A percentile compares a stretch with the other conserved stretches of the same genome.
Conservation (phyloP, 2,113 vertebrate species). For the Forbesichthys agassizii region DNA sequence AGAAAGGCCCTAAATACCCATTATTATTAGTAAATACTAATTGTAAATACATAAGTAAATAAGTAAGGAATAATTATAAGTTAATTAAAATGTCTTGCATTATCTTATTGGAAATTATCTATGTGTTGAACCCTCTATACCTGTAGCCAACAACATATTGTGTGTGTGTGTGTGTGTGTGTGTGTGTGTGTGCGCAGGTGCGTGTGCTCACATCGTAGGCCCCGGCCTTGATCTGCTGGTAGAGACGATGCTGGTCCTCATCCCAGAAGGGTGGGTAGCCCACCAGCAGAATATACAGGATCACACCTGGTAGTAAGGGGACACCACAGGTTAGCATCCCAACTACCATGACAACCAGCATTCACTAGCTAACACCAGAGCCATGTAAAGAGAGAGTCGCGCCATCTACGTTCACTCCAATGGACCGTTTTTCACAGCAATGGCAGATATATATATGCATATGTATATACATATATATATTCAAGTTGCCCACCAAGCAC, state of each 20-base stretch:
- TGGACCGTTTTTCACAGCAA: too few relatives aligned
- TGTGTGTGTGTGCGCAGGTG: neutral
- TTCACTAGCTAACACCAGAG: neutral
- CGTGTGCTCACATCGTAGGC: constrained; percentile 87
- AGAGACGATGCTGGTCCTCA: constrained; percentile 97
- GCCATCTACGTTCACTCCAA: too few relatives aligned
- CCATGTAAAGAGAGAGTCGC: too few relatives aligned
- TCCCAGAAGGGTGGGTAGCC: constrained; percentile 99
- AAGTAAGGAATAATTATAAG: too few relatives aligned
- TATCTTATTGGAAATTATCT: too few relatives aligned
- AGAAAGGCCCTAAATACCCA: too few relatives aligned
- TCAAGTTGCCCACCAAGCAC: too few relatives aligned
- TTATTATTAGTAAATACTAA: too few relatives aligned
- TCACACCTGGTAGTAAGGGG: constrained; percentile 83
- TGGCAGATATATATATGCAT: neutral
- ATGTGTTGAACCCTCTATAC: too few relatives aligned
- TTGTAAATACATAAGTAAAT: too few relatives aligned
- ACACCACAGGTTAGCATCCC: constrained; percentile 12
- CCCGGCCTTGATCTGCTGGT: constrained; percentile 97
- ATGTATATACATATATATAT: too few relatives aligned
- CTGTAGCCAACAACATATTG: neutral
- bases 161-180: constrained; percentile 2
- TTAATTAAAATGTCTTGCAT: too few relatives aligned
- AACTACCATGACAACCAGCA: neutral
- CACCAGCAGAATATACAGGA: constrained; percentile 96